Evolutionary conservation across 2,888 invertebrate genomes (phyloP), one percentile per base, ranked within the genome.

Genomic region (Neoscelio sp.): DNA sequence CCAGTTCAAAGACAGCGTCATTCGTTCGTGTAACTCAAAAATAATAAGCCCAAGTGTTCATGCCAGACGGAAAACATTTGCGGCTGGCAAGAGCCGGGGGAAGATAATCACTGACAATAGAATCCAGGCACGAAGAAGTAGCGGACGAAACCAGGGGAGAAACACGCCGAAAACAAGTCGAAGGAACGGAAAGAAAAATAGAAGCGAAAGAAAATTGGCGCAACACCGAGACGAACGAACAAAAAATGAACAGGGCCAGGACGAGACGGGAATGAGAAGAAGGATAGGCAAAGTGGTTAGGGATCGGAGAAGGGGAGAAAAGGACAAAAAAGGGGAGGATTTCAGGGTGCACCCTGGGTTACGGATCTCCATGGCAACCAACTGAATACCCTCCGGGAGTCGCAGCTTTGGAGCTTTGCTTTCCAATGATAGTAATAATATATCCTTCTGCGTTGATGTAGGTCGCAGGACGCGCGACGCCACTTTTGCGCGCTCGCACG

Each of bases 391-490:
- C 88, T 86, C 85, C 84, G 84, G 84, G 84, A 84, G 86, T 84
- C 85, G 85, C 82, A 84, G 84, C 85, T 85, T 85, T 83, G 84
- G 83, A 84, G 88, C 88, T 88, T 87, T 86, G 88, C 87, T 88
- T 88, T 86, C 86, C 89, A 87, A 89, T 89, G 88, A 86, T 87
- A 87, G 88, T 87, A 88, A 88, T 88, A 88, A 88, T 87, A 87
- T 87, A 88, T 87, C 87, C 85, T 83, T 76, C 80, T 80, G 84
- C 84, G 85, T 86, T 86, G 87, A 88, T 87, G 87, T 87, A 88
- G 88, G 88, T 88, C 88, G 87, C 86, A 87, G 85, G 84, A 85
- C 78, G 80, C 67, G 28, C 50, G 60, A 40, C 65, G 28, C 56
- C 60, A 60, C 52, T 60, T 68, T 60, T 38, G 35, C 28, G 62